Conservation (phyloP, 2,888 invertebrate species). For the Griposia aprilina region DNA sequence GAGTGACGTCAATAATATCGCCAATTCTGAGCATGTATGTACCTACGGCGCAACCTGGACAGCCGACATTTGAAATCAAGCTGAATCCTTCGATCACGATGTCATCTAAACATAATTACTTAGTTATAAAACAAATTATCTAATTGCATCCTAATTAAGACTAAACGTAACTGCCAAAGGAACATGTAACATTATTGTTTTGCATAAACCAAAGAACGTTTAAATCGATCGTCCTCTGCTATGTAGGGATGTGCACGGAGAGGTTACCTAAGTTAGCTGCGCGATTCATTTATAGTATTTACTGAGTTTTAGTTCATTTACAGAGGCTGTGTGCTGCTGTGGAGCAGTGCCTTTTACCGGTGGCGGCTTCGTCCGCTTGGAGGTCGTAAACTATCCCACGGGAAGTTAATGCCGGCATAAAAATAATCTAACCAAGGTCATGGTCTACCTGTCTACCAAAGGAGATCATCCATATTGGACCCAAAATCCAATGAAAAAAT, state of each 20-base stretch:
- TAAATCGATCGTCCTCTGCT: not conserved
- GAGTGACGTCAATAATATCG: slow-evolving; percentile 15
- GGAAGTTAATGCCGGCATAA: not conserved
- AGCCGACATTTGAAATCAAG: slow-evolving; percentile 4
- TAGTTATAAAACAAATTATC: not conserved
- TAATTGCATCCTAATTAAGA: not conserved
- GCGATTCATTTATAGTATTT: not conserved
- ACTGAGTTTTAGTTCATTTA: no score
- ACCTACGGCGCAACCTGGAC: not conserved
- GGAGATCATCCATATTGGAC: not conserved
- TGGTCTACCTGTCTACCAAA: not conserved
- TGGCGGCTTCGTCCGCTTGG: not conserved
- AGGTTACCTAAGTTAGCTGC: not conserved
- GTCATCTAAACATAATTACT: no score
- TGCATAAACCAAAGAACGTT: no score
- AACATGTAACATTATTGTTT: no score
- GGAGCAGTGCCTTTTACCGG: no score
- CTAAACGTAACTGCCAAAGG: no score
- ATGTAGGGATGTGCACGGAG: no score
- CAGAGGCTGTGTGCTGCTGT: no score
- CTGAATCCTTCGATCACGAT: not conserved
- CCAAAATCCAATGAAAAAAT: not conserved
- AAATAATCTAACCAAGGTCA: not conserved
- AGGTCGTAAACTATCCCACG: not conserved
- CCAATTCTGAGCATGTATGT: slow-evolving; percentile 1